Conservation (phyloP, 2,797 vertebrate genomes). For the Acrossocheilus wenchowensis region DNA sequence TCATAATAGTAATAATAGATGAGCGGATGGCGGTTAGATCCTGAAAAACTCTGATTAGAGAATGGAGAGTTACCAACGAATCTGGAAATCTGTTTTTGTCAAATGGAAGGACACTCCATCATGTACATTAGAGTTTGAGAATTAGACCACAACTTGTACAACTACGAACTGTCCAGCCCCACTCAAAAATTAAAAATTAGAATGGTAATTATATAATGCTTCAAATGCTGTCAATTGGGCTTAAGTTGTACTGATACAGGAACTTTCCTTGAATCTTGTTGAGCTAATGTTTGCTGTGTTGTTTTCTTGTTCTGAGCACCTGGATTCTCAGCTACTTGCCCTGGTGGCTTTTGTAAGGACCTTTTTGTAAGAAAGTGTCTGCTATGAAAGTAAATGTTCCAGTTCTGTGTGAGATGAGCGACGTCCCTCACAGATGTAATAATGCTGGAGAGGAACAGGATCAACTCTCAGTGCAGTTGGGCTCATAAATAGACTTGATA, state of each 20-base stretch:
- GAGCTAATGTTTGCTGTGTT: no score
- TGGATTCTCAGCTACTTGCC: no score
- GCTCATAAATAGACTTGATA: slow-evolving; percentile 51
- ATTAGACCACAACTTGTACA: background rate
- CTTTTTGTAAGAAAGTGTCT: background rate
- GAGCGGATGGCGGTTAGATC: background rate
- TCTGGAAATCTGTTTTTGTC: background rate
- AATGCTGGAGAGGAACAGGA: slow-evolving; percentile 11
- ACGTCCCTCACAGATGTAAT: slow-evolving; percentile 7
- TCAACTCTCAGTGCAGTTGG: background rate
- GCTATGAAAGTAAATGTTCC: background rate
- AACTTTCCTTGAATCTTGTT: background rate
- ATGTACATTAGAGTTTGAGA: background rate
- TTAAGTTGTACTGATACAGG: background rate
- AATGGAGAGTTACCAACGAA: background rate
- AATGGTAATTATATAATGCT: background rate
- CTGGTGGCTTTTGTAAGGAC: background rate
- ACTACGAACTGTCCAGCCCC: background rate
- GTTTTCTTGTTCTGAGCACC: background rate
- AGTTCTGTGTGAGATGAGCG: background rate
- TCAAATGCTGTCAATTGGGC: background rate
- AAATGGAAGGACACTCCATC: background rate
- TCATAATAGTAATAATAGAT: background rate
- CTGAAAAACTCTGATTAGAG: background rate
- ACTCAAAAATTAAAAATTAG: background rate